Percentiles rank a stretch among this genome's conserved stretches.
Conservation (phyloP, 1,140 invertebrate species). For the Camponotus pennsylvanicus region DNA sequence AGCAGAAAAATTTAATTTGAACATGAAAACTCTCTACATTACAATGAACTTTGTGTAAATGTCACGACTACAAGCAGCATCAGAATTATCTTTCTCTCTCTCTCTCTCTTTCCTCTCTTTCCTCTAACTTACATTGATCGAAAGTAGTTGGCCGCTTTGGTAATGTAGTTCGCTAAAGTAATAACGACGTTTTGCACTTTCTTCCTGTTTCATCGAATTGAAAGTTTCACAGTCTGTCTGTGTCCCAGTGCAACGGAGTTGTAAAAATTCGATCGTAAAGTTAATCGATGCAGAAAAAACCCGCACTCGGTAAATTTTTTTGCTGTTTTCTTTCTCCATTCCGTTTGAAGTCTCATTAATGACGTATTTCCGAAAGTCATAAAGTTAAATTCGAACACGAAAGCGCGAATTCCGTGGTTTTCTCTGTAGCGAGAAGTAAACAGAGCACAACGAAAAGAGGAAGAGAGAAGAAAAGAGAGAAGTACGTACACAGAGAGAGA, state of each 20-base stretch:
- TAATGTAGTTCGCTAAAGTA: constrained; percentile 45
- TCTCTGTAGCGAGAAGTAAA: neutral
- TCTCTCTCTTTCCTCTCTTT: too few relatives aligned
- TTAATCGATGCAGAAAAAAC: constrained; percentile 11
- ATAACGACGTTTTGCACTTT: constrained; percentile 31
- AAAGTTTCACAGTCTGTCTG: constrained; percentile 5
- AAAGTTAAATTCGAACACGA: constrained; percentile 1
- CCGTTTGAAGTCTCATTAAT: constrained; percentile 57
- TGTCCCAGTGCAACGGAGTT: neutral
- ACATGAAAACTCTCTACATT: neutral
- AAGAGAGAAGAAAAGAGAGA: neutral
- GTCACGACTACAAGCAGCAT: neutral
- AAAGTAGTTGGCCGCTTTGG: neutral
- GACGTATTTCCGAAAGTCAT: constrained; percentile 15
- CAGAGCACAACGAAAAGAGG: neutral
- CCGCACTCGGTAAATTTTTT: constrained; percentile 38
- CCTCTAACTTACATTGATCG: neutral
- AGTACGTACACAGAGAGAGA: neutral
- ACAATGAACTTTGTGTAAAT: neutral
- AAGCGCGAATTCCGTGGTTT: constrained; percentile 6
- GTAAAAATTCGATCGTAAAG: constrained; percentile 18
- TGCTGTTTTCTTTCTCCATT: constrained; percentile 3
- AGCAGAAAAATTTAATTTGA: constrained; percentile 8
- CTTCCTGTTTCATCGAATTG: neutral
- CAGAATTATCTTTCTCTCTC: neutral